Evolutionary conservation across 2,888 invertebrate genomes (phyloP), one percentile per base, ranked within the genome.

Genomic region (Meta bourneti): DNA sequence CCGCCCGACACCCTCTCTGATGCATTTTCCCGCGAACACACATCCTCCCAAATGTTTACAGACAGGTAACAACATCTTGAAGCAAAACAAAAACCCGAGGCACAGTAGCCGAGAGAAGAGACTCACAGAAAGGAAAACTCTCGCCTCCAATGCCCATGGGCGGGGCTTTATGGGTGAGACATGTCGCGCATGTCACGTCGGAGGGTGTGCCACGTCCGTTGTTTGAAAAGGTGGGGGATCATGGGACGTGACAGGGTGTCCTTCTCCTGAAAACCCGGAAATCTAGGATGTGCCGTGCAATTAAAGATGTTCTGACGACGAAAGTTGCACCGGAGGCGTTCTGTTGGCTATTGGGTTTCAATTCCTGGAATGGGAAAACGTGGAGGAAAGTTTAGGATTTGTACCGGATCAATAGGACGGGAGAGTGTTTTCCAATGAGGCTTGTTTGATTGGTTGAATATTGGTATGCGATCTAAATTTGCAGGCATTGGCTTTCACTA

Each of bases 221-320:
- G 52, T 79, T 79, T 79, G 79, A 54, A 9, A 54, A 54, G 49
- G 70, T 49, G 19, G 69, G 48, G 70, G 81, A 81, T 81, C 81
- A 81, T 70, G 70, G 48, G 81, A 81, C 69, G 81, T 81, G 81
- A 81, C 81, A 81, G n/a, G 80, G 69, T 61, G 70, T 81, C 81
- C 34, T 13, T 54, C 48, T 7, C 11, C n/a, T 52, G n/a, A 79
- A 52, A 79, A 19, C 20, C 81, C 34, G 49, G 70, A 16, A n/a
- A 48, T n/a, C 69, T 16, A 20, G 79, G 48, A 9, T n/a, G 81
- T 20, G 61, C 70, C 70, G n/a, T n/a, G 48, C 81, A 81, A 81
- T 81, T 81, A 81, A 61, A 70, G 70, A 48, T 8, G 34, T 34
- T 34, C 34, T 34, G 34, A 34, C 34, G 34, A 34, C 34, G 34